Base-by-base conservation (phyloP, 1,140 invertebrate genomes). In the Pseudomyrmex pallidus region DNA sequence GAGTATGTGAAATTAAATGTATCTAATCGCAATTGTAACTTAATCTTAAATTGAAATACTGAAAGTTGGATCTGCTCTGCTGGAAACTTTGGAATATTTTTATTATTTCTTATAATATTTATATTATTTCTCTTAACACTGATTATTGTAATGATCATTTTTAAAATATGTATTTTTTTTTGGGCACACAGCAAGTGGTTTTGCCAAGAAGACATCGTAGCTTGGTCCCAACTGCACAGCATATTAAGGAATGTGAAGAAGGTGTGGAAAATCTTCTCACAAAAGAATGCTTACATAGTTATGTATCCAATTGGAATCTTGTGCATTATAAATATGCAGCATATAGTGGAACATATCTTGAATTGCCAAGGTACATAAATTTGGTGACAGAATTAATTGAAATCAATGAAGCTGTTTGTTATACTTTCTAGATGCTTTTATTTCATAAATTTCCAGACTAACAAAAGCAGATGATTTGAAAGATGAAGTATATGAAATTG, bases 311-410 rank as follows among this genome's bases (percentile, higher is more conserved):
- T 92, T 98, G 98, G 97, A 97, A 97, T 94, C 94, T 98, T 66
- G 96, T 99, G 66, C 96, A 98, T 92, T 98, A 97, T 91, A 98
- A 98, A 93, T 98, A 98, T 90, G 96, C 95, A 89, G 95, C 95
- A 13, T 98, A 98, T 92, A 97, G 97, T 22, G 97, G 97, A 35
- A 96, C 96, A 82, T 98, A 98, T 93, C 95, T 97, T 83, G 97
- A 98, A 92, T 95, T 99, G 85, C 98, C 98, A 85, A 97, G 96
- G 97, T 98, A 95, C 93, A 90, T 84, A 44, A 48, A 46, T 57
- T n/a, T 48, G 10, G 35, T 7, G 4, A 46, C 8, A 5, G 13
- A 5, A 52, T 56, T 78, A 52, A 59, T 68, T 66, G 25, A 13
- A 10, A 66, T 54, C 13, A 15, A 1, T 57, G 10, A 54, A 15